Base-by-base conservation (phyloP, 2,797 vertebrate species). In the Xenops minutus region DNA sequence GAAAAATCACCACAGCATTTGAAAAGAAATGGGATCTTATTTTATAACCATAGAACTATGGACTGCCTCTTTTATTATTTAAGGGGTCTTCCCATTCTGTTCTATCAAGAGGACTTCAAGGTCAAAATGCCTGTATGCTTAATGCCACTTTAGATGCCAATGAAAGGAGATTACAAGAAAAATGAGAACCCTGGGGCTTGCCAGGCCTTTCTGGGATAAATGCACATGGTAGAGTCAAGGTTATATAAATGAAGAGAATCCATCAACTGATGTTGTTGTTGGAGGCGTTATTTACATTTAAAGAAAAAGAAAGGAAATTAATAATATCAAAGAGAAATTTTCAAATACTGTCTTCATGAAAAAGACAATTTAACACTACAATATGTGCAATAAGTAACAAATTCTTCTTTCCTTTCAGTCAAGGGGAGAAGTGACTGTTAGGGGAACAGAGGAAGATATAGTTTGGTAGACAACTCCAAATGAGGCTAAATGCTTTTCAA, bases 161-260 rank as follows among this genome's bases (percentile, higher is more conserved):
- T 82, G 89, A 95, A 96, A 87, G 94, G 83, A 94, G 93, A 92
- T 93, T 77, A 86, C 68, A 95, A 94, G 90, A 96, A 92, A 96
- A 94, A 95, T 92, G 81, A 93, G 91, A 96, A 89, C 66, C 86
- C 85, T 89, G 83, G 43, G 84, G 83, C 92, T 76, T 88, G 77
- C 66, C 91, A 95, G 93, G 72, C 30, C 79, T 72, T 94, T 88
- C 84, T 73, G 51, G 94, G 43, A 95, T 85, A 94, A 88, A 81
- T 58, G 48, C 79, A 93, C 86, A 80, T 87, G 62, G 82, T 73
- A 85, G 85, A 90, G 69, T 66, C 84, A 88, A 96, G 68, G 79
- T 93, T 89, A 71, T 92, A 92, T 54, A 86, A 92, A 95, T 56
- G 64, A 88, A 83, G 82, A 90, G 63, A 85, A 89, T 93, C 51